Conservation (phyloP, 1,140 invertebrate genomes). For the Diorhabda carinulata region DNA sequence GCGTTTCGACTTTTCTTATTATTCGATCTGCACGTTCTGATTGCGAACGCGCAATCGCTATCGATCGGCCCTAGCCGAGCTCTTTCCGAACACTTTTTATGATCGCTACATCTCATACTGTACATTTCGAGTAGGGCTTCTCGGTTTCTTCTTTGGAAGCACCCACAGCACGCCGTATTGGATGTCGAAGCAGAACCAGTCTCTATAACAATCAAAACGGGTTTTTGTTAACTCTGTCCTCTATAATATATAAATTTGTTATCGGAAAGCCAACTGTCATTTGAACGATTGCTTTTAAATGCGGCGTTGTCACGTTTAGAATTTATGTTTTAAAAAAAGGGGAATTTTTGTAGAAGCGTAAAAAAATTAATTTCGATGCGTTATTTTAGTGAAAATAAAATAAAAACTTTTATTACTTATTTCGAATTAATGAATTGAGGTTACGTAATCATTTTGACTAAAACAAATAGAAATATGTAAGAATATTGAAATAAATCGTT, state of each 20-base stretch:
- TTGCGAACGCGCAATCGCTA: constrained; percentile 38
- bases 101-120: constrained; percentile 26
- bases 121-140: constrained; percentile 45
- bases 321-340: too few relatives aligned
- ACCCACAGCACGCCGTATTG: constrained; percentile 44
- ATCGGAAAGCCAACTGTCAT: too few relatives aligned
- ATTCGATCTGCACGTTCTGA: constrained; percentile 30
- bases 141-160: constrained; percentile 43
- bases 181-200: constrained; percentile 47
- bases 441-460: too few relatives aligned
- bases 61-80: constrained; percentile 44
- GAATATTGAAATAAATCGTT: too few relatives aligned
- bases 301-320: too few relatives aligned
- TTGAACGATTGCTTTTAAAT: too few relatives aligned
- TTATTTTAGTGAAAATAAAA: too few relatives aligned
- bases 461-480: too few relatives aligned
- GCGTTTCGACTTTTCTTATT: constrained; percentile 31
- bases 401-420: too few relatives aligned
- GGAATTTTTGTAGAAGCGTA: too few relatives aligned
- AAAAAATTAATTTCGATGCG: too few relatives aligned
- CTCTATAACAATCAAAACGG: constrained; percentile 41
- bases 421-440: too few relatives aligned
- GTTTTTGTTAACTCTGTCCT: background rate
- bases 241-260: background rate
- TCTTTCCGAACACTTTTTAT: constrained; percentile 38